phyloP scores from a whole-genome alignment of 1,140 invertebrate species.

The Cyclargus thomasi region DNA sequence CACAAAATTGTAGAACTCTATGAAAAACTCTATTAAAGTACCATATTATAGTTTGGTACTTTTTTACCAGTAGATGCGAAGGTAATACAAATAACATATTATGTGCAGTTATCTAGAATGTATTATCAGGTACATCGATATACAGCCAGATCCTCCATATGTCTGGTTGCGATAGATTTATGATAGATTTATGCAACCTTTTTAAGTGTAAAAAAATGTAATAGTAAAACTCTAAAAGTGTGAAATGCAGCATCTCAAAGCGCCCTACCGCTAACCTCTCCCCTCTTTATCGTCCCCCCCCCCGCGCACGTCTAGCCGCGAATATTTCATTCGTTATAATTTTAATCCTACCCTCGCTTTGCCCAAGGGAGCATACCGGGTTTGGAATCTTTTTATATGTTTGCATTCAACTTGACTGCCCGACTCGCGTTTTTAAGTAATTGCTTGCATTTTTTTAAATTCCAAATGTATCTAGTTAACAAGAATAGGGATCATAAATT shows the following conservation, averaged over 20 bases:
- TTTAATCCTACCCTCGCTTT: conserved; percentile 35
- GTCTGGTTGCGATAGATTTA: too few relatives aligned
- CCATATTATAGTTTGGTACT: too few relatives aligned
- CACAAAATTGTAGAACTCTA: too few relatives aligned
- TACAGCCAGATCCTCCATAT: too few relatives aligned
- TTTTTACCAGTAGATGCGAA: too few relatives aligned
- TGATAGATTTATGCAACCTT: conserved; percentile 3
- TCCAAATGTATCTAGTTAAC: conserved; percentile 21
- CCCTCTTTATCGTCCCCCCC: too few relatives aligned
- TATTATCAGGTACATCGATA: too few relatives aligned
- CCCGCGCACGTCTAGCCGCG: conserved; percentile 22
- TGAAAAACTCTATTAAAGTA: too few relatives aligned
- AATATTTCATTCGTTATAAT: conserved; percentile 40
- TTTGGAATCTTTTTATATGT: conserved; percentile 36
- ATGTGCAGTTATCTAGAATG: too few relatives aligned
- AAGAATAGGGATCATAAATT: not conserved
- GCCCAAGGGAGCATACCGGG: conserved; percentile 25
- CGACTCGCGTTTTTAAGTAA: conserved; percentile 55
- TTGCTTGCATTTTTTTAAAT: conserved; percentile 46
- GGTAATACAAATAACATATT: too few relatives aligned
- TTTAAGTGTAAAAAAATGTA: conserved; percentile 9
- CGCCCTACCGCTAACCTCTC: conserved; percentile 13
- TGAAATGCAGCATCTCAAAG: conserved; percentile 21
- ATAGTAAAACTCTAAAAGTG: conserved; percentile 15
- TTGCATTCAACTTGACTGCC: conserved; percentile 45